Evolutionary conservation across 2,113 vertebrate genomes (phyloP), one percentile per base, ranked within the genome.

Genomic region (Plecturocebus donacophilus): DNA sequence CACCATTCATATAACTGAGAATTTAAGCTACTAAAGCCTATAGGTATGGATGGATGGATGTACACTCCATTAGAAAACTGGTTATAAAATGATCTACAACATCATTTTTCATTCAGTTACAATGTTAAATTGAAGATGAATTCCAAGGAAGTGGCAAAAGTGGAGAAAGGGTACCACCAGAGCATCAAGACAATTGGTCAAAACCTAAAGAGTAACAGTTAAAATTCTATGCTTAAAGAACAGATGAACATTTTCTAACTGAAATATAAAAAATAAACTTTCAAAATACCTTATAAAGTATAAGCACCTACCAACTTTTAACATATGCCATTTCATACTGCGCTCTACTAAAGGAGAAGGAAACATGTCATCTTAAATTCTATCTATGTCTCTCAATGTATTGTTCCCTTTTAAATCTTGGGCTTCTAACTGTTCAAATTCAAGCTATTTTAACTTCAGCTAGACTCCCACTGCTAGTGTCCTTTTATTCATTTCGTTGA

Each of bases 191-290:
- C 21, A 91, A 94, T 66, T 86, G 38, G n/a, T 47, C 77, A 94
- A 94, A 97, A 82, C 13, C 10, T 25, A 93, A 73, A 17, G 16
- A 90, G 23, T 91, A 90, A 95, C 21, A 52, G 30, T 88, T 86
- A 68, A 96, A 91, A 82, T 87, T 13, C 86, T 17, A 87, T 54
- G 3, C 12, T 68, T 79, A 94, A 84, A 95, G 4, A 20, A 82
- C 95, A 95, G 92, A 83, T 30, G 20, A 95, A 85, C 19, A 45
- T 68, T 90, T 95, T 82, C 49, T 85, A 85, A 92, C 10, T 61
- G 75, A 97, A 93, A 70, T 64, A 47, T 23, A 68, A 96, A 97
- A 83, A 73, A 68, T 49, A 91, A 81, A 94, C 20, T 73, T 35
- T 92, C 58, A 93, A 61, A 86, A 3, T 64, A 70, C 19, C 16